Percentiles rank a stretch among this genome's conserved stretches.
These are phyloP conservation scores for Ceramica pisi DNA, from an alignment of 2,888 invertebrate genomes.

Conservation along the genomic window DNA sequence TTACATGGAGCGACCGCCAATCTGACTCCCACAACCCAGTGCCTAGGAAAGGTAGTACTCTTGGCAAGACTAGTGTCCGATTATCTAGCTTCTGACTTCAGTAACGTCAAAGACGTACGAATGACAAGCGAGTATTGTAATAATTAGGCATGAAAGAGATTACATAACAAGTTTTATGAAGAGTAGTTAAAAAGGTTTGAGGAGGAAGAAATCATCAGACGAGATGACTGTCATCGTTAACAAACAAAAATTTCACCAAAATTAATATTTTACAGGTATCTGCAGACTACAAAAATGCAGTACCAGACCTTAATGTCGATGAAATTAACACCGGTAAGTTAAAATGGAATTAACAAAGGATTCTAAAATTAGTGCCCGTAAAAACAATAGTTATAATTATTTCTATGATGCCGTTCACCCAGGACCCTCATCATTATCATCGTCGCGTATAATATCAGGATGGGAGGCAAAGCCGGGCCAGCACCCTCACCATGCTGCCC, in stretches of 20 bases:
- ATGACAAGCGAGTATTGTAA: too few relatives aligned
- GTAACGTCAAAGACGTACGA: too few relatives aligned
- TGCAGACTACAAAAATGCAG: background rate
- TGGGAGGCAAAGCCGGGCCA: constrained; percentile 26
- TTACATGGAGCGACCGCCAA: too few relatives aligned
- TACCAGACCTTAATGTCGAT: background rate
- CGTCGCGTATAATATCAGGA: constrained; percentile 11
- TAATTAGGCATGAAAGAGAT: too few relatives aligned
- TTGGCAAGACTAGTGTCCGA: too few relatives aligned
- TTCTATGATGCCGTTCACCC: background rate
- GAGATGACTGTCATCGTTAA: too few relatives aligned
- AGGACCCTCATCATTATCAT: background rate
- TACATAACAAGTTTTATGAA: too few relatives aligned
- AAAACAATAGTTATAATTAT: background rate
- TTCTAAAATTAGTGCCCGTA: background rate
- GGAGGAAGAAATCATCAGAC: too few relatives aligned
- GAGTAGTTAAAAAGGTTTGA: too few relatives aligned
- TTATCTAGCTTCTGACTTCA: too few relatives aligned
- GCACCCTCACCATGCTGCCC: constrained; percentile 20
- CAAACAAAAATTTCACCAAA: background rate
- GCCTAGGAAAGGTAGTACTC: too few relatives aligned
- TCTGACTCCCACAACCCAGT: too few relatives aligned
- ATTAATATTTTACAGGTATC: background rate
- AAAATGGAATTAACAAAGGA: background rate
- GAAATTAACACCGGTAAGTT: background rate